Percentiles rank a stretch among this genome's conserved stretches.
phyloP scores from a whole-genome alignment of 1,140 invertebrate species.

The Drosophila burlai region DNA sequence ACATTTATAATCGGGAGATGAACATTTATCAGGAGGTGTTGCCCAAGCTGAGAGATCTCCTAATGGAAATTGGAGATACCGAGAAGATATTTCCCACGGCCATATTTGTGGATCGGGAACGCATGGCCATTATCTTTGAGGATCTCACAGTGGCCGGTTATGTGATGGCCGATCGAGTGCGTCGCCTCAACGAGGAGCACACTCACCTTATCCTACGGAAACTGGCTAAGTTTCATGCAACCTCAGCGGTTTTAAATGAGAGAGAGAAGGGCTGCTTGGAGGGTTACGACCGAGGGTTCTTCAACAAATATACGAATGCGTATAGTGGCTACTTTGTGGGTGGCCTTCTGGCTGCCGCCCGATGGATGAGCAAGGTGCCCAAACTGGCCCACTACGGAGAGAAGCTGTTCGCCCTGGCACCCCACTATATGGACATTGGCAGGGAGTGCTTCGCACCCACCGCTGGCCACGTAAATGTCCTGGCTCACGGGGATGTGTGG shows the following conservation, averaged over 20 bases:
- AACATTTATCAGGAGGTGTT: constrained; percentile 76
- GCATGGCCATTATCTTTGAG: constrained; percentile 75
- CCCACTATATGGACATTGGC: constrained; percentile 78
- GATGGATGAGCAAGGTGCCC: constrained; percentile 64
- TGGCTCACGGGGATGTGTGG: constrained; percentile 90
- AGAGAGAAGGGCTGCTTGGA: constrained; percentile 57
- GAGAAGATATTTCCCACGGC: constrained; percentile 71
- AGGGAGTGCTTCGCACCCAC: constrained; percentile 69
- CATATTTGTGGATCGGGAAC: constrained; percentile 69
- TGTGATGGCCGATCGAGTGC: constrained; percentile 86
- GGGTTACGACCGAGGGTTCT: constrained; percentile 75
- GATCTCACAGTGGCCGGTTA: constrained; percentile 65
- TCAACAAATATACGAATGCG: constrained; percentile 73
- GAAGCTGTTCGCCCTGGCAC: constrained; percentile 70
- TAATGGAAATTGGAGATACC: constrained; percentile 60
- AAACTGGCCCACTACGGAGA: constrained; percentile 56
- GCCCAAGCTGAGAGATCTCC: constrained; percentile 66
- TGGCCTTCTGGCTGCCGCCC: constrained; percentile 59
- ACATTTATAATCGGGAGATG: constrained; percentile 82
- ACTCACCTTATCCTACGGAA: constrained; percentile 86
- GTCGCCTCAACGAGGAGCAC: constrained; percentile 87
- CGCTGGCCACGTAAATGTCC: constrained; percentile 86
- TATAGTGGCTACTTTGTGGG: constrained; percentile 78
- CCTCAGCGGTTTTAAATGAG: constrained; percentile 84
- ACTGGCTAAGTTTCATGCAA: constrained; percentile 87